Evolutionary conservation across 2,888 invertebrate genomes (phyloP).

Genomic region (Drosophila trichaetosa): DNA sequence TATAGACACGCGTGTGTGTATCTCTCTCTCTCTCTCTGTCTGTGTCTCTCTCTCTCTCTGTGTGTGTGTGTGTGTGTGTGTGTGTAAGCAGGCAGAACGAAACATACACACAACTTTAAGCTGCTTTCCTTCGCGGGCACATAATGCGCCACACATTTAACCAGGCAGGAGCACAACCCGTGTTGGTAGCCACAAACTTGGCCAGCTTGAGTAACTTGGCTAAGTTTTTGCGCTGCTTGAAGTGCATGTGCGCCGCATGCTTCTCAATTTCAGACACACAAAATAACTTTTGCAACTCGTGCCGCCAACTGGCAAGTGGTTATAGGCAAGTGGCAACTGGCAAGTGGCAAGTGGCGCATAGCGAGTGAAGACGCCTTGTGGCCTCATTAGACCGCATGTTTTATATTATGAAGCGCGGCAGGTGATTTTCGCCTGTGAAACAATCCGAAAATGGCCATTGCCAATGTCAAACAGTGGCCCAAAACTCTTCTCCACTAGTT

Average conservation of each 20-base stretch:
- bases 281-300: slow-evolving; percentile 68
- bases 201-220: slow-evolving; percentile 22
- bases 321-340: slow-evolving; percentile 13
- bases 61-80: no score
- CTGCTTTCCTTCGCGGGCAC: slow-evolving; percentile 9
- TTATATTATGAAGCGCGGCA: slow-evolving; percentile 35
- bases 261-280: slow-evolving; percentile 46
- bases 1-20: slow-evolving; percentile 49
- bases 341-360: slow-evolving; percentile 18
- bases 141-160: slow-evolving; percentile 35
- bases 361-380: slow-evolving; percentile 33
- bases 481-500: not conserved
- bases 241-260: slow-evolving; percentile 42
- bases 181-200: slow-evolving; percentile 8
- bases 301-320: slow-evolving; percentile 31
- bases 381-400: slow-evolving; percentile 55
- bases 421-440: slow-evolving; percentile 33
- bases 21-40: not conserved
- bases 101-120: not conserved
- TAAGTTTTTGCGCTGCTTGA: slow-evolving; percentile 19
- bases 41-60: no score
- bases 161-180: slow-evolving; percentile 10
- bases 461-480: slow-evolving; percentile 21
- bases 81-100: no score
- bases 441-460: slow-evolving; percentile 10